A percentile compares a stretch with the other conserved stretches of the same genome.
Evolutionary conservation across 30 jellyfish, hydroid and myxozoan genomes (phyloP).

Genomic region (Hydractinia echinata): DNA sequence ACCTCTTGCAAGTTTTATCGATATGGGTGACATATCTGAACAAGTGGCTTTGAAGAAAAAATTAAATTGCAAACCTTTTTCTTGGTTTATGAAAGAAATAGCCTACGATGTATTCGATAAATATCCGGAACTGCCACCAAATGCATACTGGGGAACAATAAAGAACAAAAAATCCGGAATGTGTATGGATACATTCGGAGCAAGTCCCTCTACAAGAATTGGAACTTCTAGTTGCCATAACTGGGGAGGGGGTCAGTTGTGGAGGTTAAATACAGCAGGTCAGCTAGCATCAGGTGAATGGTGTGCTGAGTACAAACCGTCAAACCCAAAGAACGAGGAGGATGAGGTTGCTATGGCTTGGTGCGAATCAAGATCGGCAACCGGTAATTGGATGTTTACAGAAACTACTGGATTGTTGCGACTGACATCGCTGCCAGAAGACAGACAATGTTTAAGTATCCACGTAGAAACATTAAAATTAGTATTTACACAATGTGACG

Average conservation of each 20-base stretch:
- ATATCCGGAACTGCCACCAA: slow-evolving; percentile 45
- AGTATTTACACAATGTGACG: slow-evolving; percentile 15
- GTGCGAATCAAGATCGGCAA: slow-evolving; percentile 26
- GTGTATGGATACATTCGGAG: slow-evolving; percentile 25
- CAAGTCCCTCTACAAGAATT: slow-evolving; percentile 25
- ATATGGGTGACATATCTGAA: slow-evolving; percentile 34
- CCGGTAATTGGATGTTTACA: slow-evolving; percentile 28
- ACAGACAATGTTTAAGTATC: slow-evolving; percentile 5
- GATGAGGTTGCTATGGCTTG: slow-evolving; percentile 26
- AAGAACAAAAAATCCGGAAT: neutral
- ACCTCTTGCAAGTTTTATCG: slow-evolving; percentile 35
- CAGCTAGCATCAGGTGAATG: slow-evolving; percentile 47
- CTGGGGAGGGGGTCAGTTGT: slow-evolving; percentile 23
- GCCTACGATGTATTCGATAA: slow-evolving; percentile 35
- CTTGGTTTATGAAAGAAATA: slow-evolving; percentile 41
- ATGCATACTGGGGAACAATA: slow-evolving; percentile 31
- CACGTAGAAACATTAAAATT: neutral
- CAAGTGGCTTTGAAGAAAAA: slow-evolving; percentile 33
- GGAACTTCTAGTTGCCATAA: slow-evolving; percentile 22
- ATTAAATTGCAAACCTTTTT: slow-evolving; percentile 31
- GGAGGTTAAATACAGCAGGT: slow-evolving; percentile 27
- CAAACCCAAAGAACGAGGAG: neutral
- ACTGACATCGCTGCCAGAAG: neutral
- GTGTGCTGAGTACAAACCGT: slow-evolving; percentile 19
- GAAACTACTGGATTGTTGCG: slow-evolving; percentile 8